These are phyloP conservation scores for Drosophila prolongata DNA, from an alignment of 2,888 invertebrate genomes.

Conservation along the genomic window DNA sequence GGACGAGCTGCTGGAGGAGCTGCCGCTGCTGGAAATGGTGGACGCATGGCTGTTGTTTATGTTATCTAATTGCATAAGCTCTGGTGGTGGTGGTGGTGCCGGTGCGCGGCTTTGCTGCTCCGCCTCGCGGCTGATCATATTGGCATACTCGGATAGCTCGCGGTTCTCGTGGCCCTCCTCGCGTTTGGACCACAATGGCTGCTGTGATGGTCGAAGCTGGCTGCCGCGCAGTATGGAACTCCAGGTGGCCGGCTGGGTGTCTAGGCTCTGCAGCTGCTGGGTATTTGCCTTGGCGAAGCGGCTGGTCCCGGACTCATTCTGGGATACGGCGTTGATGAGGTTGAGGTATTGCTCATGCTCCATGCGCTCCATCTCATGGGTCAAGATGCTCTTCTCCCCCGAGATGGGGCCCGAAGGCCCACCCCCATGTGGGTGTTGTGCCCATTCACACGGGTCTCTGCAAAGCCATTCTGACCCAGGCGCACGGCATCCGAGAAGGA, in stretches of 20 bases:
- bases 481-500: conserved; percentile 65
- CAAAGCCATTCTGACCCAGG: conserved; percentile 51
- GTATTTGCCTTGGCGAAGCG: neutral
- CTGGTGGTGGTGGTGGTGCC: conserved; percentile 14
- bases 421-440: conserved; percentile 9
- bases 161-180: neutral
- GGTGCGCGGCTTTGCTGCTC: neutral
- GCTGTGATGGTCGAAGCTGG: conserved; percentile 13
- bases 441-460: conserved; percentile 34
- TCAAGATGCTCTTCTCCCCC: conserved; percentile 23
- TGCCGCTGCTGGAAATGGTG: conserved; percentile 3
- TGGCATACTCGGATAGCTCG: conserved; percentile 40
- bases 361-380: conserved; percentile 37
- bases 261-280: neutral
- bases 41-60: conserved; percentile 4
- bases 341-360: conserved; percentile 59
- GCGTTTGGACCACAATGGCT: neutral
- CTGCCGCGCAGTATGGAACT: conserved; percentile 12
- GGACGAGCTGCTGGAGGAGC: neutral
- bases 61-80: neutral
- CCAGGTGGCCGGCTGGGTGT: neutral
- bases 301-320: neutral
- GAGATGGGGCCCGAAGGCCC: neutral
- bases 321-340: conserved; percentile 57
- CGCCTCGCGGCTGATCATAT: conserved; percentile 27